These are phyloP conservation scores for Synanthedon formicaeformis DNA, from an alignment of 2,888 invertebrate species.

Conservation along the genomic window DNA sequence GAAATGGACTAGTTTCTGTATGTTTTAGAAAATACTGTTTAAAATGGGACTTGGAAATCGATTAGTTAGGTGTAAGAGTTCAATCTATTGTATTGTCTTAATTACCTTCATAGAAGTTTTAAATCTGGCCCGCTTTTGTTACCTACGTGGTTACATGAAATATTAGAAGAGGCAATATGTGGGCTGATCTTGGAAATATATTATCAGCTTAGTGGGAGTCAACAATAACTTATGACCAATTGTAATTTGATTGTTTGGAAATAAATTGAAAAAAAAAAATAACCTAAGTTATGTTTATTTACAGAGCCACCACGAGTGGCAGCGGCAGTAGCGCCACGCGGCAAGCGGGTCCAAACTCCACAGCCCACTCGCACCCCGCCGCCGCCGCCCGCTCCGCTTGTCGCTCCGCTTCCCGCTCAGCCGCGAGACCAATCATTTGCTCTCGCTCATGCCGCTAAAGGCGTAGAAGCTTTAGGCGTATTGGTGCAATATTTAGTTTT, in stretches of 20 bases:
- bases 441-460: conserved; percentile 71
- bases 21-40: too few relatives aligned
- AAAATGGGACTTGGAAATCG: too few relatives aligned
- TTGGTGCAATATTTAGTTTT: conserved; percentile 87
- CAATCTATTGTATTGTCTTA: too few relatives aligned
- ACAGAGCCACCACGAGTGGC: conserved; percentile 58
- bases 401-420: conserved; percentile 22
- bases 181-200: not conserved
- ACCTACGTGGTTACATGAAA: too few relatives aligned
- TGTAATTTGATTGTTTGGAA: too few relatives aligned
- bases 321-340: conserved; percentile 50
- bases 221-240: too few relatives aligned
- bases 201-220: too few relatives aligned
- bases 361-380: conserved; percentile 34
- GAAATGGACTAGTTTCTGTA: conserved; percentile 17
- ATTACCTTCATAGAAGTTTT: too few relatives aligned
- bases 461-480: conserved; percentile 86
- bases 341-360: conserved; percentile 57
- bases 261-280: too few relatives aligned
- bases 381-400: conserved; percentile 18
- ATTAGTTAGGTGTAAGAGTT: too few relatives aligned
- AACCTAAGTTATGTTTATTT: conserved; percentile 8
- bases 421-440: conserved; percentile 44
- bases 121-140: too few relatives aligned
- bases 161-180: too few relatives aligned